These are phyloP conservation scores for Nephrocerus scutellatus DNA, from an alignment of 2,888 invertebrate genomes.

Conservation along the genomic window DNA sequence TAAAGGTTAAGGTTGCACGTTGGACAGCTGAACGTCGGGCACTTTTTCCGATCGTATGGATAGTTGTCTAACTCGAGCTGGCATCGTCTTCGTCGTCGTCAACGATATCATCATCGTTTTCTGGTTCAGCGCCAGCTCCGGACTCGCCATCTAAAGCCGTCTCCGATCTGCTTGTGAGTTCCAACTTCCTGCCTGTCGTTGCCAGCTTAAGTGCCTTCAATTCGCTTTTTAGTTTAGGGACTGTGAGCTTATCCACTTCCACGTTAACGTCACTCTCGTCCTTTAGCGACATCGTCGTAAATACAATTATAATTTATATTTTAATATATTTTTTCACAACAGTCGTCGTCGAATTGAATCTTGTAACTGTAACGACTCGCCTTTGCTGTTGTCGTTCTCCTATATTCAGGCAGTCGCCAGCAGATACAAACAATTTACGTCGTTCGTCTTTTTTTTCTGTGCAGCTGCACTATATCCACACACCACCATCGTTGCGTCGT, in stretches of 20 bases:
- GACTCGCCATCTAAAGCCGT: conserved; percentile 2
- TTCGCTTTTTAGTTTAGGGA: background rate
- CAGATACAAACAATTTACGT: too few relatives aligned
- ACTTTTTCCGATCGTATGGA: background rate
- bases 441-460: too few relatives aligned
- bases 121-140: conserved; percentile 3
- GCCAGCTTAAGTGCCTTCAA: background rate
- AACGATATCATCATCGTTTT: background rate
- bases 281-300: too few relatives aligned
- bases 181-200: conserved; percentile 2
- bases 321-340: too few relatives aligned
- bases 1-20: conserved; percentile 4
- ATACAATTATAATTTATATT: too few relatives aligned
- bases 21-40: conserved; percentile 1
- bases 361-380: too few relatives aligned
- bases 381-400: too few relatives aligned
- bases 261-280: background rate
- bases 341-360: too few relatives aligned
- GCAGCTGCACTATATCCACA: too few relatives aligned
- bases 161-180: conserved; percentile 2
- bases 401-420: too few relatives aligned
- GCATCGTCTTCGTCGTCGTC: conserved; percentile 4
- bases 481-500: too few relatives aligned
- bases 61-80: conserved; percentile 1
- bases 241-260: conserved; percentile 4